phyloP scores from a whole-genome alignment of 2,113 vertebrate species.

The Thamnophis sirtalis region DNA sequence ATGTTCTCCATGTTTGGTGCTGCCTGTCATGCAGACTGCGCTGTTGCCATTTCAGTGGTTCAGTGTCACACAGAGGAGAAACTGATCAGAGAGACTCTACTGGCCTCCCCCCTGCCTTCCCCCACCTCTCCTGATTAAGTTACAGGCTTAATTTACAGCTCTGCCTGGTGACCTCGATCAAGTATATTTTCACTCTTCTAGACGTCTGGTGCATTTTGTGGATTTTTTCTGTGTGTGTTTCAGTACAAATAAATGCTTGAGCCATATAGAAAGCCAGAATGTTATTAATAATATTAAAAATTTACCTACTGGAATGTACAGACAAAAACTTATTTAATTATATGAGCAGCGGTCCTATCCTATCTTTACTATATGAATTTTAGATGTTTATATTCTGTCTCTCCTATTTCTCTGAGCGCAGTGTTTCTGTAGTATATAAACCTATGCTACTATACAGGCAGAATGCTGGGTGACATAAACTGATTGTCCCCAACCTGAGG shows the following conservation, averaged over 20 bases:
- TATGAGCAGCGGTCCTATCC: not conserved
- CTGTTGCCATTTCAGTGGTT: conserved; percentile 43
- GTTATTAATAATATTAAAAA: not conserved
- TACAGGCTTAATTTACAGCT: conserved; percentile 48
- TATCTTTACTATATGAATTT: not conserved
- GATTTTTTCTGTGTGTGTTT: not conserved
- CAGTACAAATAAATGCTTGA: not conserved
- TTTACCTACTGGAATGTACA: not conserved
- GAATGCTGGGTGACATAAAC: not conserved
- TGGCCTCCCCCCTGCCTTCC: not conserved
- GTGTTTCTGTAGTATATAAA: not conserved
- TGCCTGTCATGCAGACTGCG: conserved; percentile 51
- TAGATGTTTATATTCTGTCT: not conserved
- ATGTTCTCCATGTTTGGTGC: conserved; percentile 80
- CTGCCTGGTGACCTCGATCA: conserved; percentile 3
- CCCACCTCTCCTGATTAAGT: conserved; percentile 48
- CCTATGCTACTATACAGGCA: not conserved
- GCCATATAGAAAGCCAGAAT: not conserved
- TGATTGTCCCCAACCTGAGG: not conserved
- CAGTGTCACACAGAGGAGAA: conserved; percentile 54
- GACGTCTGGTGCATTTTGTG: not conserved
- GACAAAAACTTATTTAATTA: not conserved
- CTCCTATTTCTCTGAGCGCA: not conserved
- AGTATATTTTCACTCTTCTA: not conserved
- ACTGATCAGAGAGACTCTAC: conserved; percentile 24